Evolutionary conservation across 2,797 vertebrate species (phyloP).

Genomic region (Eulemur albifrons): DNA sequence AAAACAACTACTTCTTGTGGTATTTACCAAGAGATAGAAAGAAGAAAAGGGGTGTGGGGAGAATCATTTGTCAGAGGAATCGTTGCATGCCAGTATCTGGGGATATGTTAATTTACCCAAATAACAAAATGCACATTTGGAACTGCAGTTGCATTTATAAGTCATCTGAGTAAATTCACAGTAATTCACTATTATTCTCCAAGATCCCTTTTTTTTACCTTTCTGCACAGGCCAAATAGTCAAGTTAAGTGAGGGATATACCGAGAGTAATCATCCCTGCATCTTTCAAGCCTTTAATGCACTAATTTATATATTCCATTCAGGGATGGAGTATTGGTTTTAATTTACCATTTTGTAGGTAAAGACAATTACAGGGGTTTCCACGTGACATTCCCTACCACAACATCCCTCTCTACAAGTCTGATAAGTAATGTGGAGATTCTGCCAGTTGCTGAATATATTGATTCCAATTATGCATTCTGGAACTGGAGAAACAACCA

Average conservation of each 20-base stretch:
- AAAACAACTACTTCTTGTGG: background rate
- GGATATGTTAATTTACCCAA: background rate
- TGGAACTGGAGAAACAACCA: background rate
- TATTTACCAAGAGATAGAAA: background rate
- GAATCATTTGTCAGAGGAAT: background rate
- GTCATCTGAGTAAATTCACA: background rate
- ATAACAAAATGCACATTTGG: background rate
- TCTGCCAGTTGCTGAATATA: background rate
- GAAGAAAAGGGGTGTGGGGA: background rate
- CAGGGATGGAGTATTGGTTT: background rate
- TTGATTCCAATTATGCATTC: background rate
- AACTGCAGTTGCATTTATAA: background rate
- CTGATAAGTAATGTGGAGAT: background rate
- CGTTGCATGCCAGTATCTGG: background rate
- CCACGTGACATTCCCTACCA: background rate
- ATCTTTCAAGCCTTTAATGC: background rate
- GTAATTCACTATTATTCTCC: background rate
- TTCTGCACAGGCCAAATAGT: background rate
- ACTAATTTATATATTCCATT: background rate
- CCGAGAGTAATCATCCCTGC: background rate
- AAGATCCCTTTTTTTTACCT: background rate
- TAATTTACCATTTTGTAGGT: background rate
- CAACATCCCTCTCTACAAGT: accelerated
- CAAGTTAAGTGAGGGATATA: background rate
- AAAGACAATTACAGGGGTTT: background rate